Base-by-base conservation (phyloP, 2,797 vertebrate species). In the Sebastes dallii region DNA sequence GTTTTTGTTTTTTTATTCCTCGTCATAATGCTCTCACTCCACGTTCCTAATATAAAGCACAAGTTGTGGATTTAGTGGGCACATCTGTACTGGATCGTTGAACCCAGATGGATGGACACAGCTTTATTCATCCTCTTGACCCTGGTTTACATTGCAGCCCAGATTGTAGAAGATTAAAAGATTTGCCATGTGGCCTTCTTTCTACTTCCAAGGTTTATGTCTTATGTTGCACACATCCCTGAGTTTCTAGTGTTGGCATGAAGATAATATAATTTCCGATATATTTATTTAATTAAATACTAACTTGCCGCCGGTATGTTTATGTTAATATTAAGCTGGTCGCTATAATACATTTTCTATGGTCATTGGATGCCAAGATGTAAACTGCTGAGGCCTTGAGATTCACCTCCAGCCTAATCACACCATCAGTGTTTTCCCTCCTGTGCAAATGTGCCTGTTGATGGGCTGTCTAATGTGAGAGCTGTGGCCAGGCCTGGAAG, bases 401-500 rank as follows among this genome's bases (percentile, higher is more conserved):
- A 80, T 89, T 91, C 88, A 92, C 93, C 92, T 91, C 89, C 81
- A 93, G 90, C 81, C 86, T 92, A 89, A 92, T 94, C 92, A 90
- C 86, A 91, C 92, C 91, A 93, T 92, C 91, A 92, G 85, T 90
- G 83, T 88, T 78, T 72, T 20, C 82, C 61, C 76, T 75, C 46
- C 79, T 79, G 87, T 88, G 85, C 85, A 92, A 92, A 94, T 88
- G 93, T 94, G 95, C 88, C 89, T 89, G 88, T 88, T 95, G 94
- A 95, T 92, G 93, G 91, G 88, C 86, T 92, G 92, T 94, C 93
- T 91, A 91, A 92, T 93, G 93, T 84, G 88, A 93, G 81, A 93
- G 91, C 91, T 81, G 83, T 82, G 88, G 88, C 93, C 90, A 83
- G 88, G 90, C 89, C 78, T 85, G 84, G 75, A 92, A 91, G 89